phyloP scores from a whole-genome alignment of 1,140 invertebrate genomes.

The Aphelinus certus region DNA sequence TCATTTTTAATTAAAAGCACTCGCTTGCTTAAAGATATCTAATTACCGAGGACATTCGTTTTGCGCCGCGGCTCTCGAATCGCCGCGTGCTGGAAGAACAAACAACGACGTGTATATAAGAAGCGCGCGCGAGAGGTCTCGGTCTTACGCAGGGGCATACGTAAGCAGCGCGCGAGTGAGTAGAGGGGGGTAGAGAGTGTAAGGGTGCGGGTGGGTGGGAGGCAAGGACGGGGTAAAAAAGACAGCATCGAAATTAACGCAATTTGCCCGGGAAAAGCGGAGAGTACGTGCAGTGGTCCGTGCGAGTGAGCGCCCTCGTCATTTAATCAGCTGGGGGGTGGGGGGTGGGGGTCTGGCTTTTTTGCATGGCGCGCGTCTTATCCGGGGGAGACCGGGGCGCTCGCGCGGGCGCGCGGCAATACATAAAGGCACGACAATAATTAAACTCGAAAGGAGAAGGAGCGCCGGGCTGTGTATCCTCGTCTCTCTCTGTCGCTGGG shows the following conservation, averaged over 20 bases:
- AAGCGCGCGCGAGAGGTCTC: neutral
- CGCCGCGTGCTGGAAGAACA: no score
- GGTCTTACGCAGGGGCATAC: no score
- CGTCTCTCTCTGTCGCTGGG: no score
- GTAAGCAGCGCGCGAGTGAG: no score
- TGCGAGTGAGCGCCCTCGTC: conserved; percentile 14
- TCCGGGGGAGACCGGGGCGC: conserved; percentile 22
- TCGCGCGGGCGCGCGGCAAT: conserved; percentile 25
- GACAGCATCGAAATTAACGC: conserved; percentile 23
- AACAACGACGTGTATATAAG: neutral
- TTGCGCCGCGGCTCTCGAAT: no score
- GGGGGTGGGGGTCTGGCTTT: conserved; percentile 13
- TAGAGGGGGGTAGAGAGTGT: neutral
- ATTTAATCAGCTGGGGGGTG: conserved; percentile 32
- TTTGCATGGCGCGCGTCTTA: conserved; percentile 17
- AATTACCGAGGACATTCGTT: neutral
- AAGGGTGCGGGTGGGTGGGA: no score
- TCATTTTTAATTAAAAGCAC: conserved; percentile 31
- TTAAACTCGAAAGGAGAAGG: conserved; percentile 37
- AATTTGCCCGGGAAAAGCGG: conserved; percentile 15
- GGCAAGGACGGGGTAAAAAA: no score
- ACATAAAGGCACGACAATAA: conserved; percentile 40
- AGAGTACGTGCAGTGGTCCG: conserved; percentile 22
- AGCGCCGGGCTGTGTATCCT: neutral
- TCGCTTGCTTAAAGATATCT: conserved; percentile 12